Base-by-base conservation (phyloP, 2,797 vertebrate genomes). In the Betta splendens region DNA sequence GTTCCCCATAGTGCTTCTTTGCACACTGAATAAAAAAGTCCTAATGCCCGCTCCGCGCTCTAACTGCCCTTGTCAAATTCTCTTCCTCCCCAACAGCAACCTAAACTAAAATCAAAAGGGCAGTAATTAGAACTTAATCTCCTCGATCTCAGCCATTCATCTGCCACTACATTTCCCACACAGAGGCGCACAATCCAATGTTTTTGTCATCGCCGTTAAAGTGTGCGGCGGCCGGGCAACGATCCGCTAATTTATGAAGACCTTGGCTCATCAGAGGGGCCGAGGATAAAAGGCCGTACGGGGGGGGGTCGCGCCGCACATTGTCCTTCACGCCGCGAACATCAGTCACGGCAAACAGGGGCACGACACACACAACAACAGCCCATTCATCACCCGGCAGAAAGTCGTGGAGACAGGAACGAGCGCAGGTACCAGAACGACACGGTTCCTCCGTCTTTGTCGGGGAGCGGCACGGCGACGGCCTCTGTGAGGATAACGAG, bases 121-220 rank as follows among this genome's bases (percentile, higher is more conserved):
- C 58, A 83, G 75, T 88, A 88, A 92, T 90, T 87, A 87, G 23
- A 11, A 75, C 73, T 82, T 85, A 81, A 85, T 89, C 77, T 77
- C 55, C 65, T 68, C 69, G 33, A 77, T 86, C 75, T 84, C 60
- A 39, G 16, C 52, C 36, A 33, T 83, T 86, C 68, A 69, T 69
- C 58, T 25, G 9, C 59, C 47, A 80, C 80, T 85, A 77, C 72
- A 76, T 79, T 75, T 75, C 44, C 56, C 48, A 10, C 79, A 72
- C 43, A 69, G 70, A 72, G 59, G 6, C 15, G 54, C n/a, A 32
- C 56, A 58, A 44, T 75, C 70, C 85, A 87, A 78, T 47, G 43
- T 65, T 57, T 87, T 83, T 86, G 87, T 86, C 72, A 72, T 70
- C 77, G 56, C 62, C 47, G 48, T 77, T 29, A 77, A 42, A 40